A percentile compares a stretch with the other conserved stretches of the same genome.
Evolutionary conservation across 2,797 vertebrate genomes (phyloP).

Genomic region (Danio jaintianensis): DNA sequence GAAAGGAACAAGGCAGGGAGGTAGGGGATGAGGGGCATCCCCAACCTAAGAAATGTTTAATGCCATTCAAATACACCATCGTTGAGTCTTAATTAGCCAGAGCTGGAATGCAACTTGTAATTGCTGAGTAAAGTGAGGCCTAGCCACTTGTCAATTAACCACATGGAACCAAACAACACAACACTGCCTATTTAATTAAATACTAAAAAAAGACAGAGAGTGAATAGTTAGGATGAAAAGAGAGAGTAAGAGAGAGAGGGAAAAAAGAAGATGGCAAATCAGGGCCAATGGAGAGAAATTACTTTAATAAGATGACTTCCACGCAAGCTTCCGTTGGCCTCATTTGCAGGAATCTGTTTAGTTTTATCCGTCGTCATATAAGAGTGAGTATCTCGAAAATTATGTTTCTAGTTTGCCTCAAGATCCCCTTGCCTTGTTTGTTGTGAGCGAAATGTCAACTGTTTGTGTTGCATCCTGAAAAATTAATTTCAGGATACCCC

Average conservation of each 20-base stretch:
- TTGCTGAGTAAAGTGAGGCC: constrained; percentile 70
- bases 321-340: constrained; percentile 54
- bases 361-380: constrained; percentile 49
- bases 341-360: constrained; percentile 49
- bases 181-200: constrained; percentile 74
- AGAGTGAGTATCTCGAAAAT: constrained; percentile 12
- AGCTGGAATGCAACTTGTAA: constrained; percentile 71
- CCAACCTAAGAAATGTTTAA: constrained; percentile 60
- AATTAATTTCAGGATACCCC: neutral
- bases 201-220: constrained; percentile 58
- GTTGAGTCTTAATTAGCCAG: constrained; percentile 78
- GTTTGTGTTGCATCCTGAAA: neutral
- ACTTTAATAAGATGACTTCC: constrained; percentile 58
- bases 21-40: constrained; percentile 57
- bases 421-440: neutral
- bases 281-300: constrained; percentile 35
- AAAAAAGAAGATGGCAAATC: constrained; percentile 25
- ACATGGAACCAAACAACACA: constrained; percentile 71
- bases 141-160: constrained; percentile 68
- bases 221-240: constrained; percentile 2
- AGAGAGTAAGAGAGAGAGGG: neutral
- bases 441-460: neutral
- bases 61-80: constrained; percentile 66
- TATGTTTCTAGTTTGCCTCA: constrained; percentile 3
- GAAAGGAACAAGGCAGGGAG: constrained; percentile 45